phyloP scores from a whole-genome alignment of 2,888 invertebrate species.

The Cryptus viduatorius region DNA sequence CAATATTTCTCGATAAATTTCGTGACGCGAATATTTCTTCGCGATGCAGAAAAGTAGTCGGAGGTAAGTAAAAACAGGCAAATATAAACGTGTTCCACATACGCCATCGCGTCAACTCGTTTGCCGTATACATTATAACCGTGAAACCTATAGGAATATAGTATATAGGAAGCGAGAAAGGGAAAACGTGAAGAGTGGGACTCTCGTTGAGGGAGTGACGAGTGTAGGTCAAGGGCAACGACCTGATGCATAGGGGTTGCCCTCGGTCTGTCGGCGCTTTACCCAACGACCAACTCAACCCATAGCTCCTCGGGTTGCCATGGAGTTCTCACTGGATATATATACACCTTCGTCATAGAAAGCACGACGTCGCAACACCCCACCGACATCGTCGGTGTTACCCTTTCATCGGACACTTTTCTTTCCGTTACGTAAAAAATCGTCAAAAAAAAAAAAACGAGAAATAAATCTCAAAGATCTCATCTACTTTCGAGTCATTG shows the following conservation, averaged over 20 bases:
- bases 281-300: slow-evolving; percentile 65
- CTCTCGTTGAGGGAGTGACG: slow-evolving; percentile 57
- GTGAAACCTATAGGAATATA: not conserved
- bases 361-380: not conserved
- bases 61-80: not conserved
- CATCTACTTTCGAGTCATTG: not conserved
- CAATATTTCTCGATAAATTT: too few relatives aligned
- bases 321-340: slow-evolving; percentile 65
- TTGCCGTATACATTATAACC: not conserved
- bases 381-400: not conserved
- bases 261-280: slow-evolving; percentile 69
- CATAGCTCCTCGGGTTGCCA: slow-evolving; percentile 74
- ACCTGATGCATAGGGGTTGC: slow-evolving; percentile 77
- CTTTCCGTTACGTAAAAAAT: not conserved
- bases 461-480: not conserved
- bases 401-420: not conserved
- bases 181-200: slow-evolving; percentile 45
- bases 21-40: too few relatives aligned
- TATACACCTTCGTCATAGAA: slow-evolving; percentile 36
- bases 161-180: slow-evolving; percentile 33
- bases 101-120: not conserved
- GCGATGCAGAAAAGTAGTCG: not conserved
- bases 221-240: slow-evolving; percentile 83
- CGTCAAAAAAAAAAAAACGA: too few relatives aligned
- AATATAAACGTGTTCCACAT: not conserved